Percentiles rank a stretch among this genome's conserved stretches.
Evolutionary conservation across 2,113 vertebrate species (phyloP).

Genomic region (Cygnus buccinator): DNA sequence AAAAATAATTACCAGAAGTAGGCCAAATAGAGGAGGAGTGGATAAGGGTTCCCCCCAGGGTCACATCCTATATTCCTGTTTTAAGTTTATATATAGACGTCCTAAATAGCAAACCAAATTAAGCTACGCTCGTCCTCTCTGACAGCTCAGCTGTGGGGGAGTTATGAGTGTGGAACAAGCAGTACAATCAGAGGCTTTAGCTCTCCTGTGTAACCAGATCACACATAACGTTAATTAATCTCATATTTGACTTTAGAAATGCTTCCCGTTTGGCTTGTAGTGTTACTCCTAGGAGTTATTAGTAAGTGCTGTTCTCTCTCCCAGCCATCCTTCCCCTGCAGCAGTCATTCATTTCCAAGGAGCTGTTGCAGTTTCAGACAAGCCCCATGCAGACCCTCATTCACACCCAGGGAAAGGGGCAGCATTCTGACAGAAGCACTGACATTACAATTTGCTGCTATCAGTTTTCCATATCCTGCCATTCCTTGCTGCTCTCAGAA

Average conservation of each 20-base stretch:
- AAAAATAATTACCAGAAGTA: background rate
- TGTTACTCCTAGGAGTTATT: background rate
- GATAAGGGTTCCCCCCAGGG: background rate
- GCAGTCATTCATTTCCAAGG: background rate
- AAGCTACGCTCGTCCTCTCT: background rate
- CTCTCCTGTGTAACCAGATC: background rate
- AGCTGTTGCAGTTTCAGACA: background rate
- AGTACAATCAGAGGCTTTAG: background rate
- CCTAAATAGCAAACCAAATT: background rate
- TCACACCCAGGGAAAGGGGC: background rate
- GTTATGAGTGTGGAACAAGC: fast-evolving
- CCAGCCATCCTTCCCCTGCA: background rate
- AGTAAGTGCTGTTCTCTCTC: background rate
- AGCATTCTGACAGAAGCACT: fast-evolving
- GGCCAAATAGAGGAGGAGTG: conserved; percentile 1
- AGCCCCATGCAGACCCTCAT: background rate
- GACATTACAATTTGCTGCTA: fast-evolving
- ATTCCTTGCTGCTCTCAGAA: background rate
- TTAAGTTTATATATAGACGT: background rate
- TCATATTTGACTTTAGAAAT: background rate
- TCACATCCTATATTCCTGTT: background rate
- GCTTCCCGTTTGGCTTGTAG: background rate
- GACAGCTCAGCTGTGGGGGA: fast-evolving
- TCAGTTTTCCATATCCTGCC: background rate
- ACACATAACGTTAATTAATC: background rate